These are phyloP conservation scores for Mallotus villosus DNA, from an alignment of 2,797 vertebrate genomes.

Conservation along the genomic window DNA sequence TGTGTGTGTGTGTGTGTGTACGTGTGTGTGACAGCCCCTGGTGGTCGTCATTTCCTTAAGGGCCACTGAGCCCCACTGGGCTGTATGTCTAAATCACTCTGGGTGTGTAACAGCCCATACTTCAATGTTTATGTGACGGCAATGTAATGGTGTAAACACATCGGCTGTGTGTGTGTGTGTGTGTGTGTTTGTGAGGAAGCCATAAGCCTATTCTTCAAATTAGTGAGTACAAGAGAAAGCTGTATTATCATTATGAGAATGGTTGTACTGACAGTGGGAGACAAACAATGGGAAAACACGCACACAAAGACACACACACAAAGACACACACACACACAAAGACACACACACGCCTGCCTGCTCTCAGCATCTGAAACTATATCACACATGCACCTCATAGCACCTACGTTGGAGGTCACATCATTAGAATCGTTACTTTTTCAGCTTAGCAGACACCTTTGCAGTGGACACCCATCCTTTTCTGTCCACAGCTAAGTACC, in stretches of 20 bases:
- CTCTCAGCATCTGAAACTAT: not conserved
- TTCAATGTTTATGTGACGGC: slow-evolving; percentile 54
- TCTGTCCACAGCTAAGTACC: slow-evolving; percentile 42
- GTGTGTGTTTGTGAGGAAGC: slow-evolving; percentile 13
- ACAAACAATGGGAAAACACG: not conserved
- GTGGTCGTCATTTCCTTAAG: slow-evolving; percentile 55
- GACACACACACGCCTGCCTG: not conserved
- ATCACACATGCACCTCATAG: slow-evolving; percentile 36
- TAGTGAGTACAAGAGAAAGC: slow-evolving; percentile 3
- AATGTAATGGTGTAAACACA: slow-evolving; percentile 40
- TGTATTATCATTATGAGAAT: slow-evolving; percentile 28
- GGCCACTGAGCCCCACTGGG: slow-evolving; percentile 40
- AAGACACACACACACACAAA: not conserved
- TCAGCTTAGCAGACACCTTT: slow-evolving; percentile 44
- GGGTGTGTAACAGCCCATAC: slow-evolving; percentile 53
- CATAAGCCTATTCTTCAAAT: slow-evolving; percentile 4
- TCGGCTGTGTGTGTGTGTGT: slow-evolving; percentile 31
- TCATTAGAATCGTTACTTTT: slow-evolving; percentile 56
- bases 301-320: not conserved
- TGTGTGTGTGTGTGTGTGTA: not conserved
- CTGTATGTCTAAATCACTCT: slow-evolving; percentile 60
- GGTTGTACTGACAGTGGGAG: not conserved
- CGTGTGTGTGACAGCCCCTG: slow-evolving; percentile 39
- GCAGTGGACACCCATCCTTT: slow-evolving; percentile 19
- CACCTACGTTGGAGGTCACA: slow-evolving; percentile 43